A percentile compares a stretch with the other conserved stretches of the same genome.
Evolutionary conservation across 92 coral and sea anemone species (phyloP).

Genomic region (Chrysogorgia sp.): DNA sequence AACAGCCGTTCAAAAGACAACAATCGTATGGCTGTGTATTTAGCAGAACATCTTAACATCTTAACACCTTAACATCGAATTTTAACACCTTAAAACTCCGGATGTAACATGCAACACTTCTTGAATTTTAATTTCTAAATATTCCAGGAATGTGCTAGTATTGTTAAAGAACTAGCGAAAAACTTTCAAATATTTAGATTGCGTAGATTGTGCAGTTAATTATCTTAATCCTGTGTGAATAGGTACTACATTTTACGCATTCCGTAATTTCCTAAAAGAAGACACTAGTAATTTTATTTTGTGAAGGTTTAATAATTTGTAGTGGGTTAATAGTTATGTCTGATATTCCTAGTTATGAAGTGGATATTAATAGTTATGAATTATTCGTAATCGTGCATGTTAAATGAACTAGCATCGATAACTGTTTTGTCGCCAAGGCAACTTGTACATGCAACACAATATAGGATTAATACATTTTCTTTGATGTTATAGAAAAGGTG

Average conservation of each 20-base stretch:
- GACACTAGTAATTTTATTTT: background rate
- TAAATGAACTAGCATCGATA: background rate
- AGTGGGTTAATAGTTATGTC: background rate
- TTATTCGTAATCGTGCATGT: background rate
- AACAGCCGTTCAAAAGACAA: too few species aligned
- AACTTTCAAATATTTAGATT: constrained; percentile 23
- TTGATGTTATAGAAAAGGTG: background rate
- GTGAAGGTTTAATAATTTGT: background rate
- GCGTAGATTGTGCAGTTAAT: background rate
- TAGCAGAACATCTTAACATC: too few species aligned
- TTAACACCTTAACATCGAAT: too few species aligned
- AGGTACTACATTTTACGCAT: constrained; percentile 5
- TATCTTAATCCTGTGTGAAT: constrained; percentile 28
- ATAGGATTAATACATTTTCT: background rate
- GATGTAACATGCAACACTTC: constrained; percentile 30
- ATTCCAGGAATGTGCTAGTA: constrained; percentile 35
- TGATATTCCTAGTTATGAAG: background rate
- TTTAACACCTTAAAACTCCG: constrained; percentile 16
- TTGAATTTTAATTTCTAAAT: constrained; percentile 9
- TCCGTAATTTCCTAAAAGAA: background rate
- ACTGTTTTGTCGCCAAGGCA: constrained; percentile 33
- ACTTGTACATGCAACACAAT: background rate
- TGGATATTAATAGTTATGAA: background rate
- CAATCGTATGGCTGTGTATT: too few species aligned
- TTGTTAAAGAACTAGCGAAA: constrained; percentile 11